A percentile compares a stretch with the other conserved stretches of the same genome.
phyloP scores from a whole-genome alignment of 2,797 vertebrate species.

The Centroberyx gerrardi region DNA sequence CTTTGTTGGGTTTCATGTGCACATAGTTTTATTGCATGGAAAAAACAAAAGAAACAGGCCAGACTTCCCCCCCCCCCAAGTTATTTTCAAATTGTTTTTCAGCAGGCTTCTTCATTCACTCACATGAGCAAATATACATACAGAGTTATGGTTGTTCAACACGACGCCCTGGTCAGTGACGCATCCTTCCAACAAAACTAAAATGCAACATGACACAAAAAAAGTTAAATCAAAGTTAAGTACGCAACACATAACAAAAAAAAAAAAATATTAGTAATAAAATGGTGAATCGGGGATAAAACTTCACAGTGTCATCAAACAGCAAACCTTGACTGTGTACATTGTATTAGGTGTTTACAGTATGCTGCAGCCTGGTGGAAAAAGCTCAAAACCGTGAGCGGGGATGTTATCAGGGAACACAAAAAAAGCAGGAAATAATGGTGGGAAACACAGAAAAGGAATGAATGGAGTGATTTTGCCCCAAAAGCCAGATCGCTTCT shows the following conservation, averaged over 20 bases:
- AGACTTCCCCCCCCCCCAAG: not conserved
- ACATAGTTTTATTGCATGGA: conserved; percentile 63
- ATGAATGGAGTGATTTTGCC: not conserved
- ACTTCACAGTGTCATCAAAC: conserved; percentile 16
- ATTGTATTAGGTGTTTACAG: not conserved
- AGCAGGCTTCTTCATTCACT: not conserved
- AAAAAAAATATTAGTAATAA: conserved; percentile 25
- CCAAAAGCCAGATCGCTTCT: too few relatives aligned
- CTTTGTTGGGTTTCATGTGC: conserved; percentile 10
- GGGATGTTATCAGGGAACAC: too few relatives aligned
- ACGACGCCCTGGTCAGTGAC: not conserved
- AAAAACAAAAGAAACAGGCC: conserved; percentile 41
- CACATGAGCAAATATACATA: conserved; percentile 35
- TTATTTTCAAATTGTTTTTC: conserved; percentile 2
- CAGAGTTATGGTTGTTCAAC: not conserved
- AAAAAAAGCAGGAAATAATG: not conserved
- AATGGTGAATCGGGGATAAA: conserved; percentile 10
- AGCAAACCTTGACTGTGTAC: conserved; percentile 4
- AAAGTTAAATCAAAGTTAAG: too few relatives aligned
- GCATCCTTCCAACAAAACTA: too few relatives aligned
- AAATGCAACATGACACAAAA: conserved; percentile 2
- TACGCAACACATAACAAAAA: not conserved
- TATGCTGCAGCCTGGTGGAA: too few relatives aligned
- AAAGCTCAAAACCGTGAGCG: too few relatives aligned
- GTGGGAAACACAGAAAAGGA: not conserved